Base-by-base conservation (phyloP, 2,113 vertebrate genomes). In the Tyto alba region DNA sequence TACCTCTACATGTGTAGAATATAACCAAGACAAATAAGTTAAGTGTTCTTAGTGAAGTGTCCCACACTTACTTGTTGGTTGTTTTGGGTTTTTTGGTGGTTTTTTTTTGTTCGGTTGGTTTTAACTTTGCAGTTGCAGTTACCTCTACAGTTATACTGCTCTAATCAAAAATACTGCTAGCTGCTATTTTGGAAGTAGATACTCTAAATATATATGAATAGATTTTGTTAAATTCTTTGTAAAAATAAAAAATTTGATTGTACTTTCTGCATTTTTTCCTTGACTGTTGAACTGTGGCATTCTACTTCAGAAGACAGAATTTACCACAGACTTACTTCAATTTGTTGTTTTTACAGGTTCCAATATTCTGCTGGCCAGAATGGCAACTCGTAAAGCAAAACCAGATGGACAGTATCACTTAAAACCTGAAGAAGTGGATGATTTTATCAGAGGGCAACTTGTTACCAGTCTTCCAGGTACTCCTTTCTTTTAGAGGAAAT, bases 311-410 rank as follows among this genome's bases (percentile, higher is more conserved):
- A 73, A 79, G 5, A 43, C 38, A 66, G 13, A 85, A 63, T 19
- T 59, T 81, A 59, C 17, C 34, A 48, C 10, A 68, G 36, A 11
- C 12, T 4, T 29, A 36, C 14, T 88, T 68, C 62, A 88, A 72
- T 53, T 59, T 83, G 90, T 48, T 91, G 72, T 60, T 94, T 95
- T 83, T 63, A 55, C 95, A 99, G 99, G 99, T 96, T 99, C 99
- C 89, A 99, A 99, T 98, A 99, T 99, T 97, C 99, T 99, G 82
- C 96, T 99, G 98, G 99, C 99, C 96, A 99, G 99, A 97, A 98
- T 99, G 98, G 99, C 99, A 62, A 99, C 99, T 48, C 98, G 99
- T 50, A 99, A 98, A 97, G 99, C 99, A 95, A 99, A 99, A 91
- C 99, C 99, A 64, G 98, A 99, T 45, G 99, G 99, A 26, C 99